These are phyloP conservation scores for Acanthis flammea DNA, from an alignment of 2,797 vertebrate genomes.

Conservation along the genomic window DNA sequence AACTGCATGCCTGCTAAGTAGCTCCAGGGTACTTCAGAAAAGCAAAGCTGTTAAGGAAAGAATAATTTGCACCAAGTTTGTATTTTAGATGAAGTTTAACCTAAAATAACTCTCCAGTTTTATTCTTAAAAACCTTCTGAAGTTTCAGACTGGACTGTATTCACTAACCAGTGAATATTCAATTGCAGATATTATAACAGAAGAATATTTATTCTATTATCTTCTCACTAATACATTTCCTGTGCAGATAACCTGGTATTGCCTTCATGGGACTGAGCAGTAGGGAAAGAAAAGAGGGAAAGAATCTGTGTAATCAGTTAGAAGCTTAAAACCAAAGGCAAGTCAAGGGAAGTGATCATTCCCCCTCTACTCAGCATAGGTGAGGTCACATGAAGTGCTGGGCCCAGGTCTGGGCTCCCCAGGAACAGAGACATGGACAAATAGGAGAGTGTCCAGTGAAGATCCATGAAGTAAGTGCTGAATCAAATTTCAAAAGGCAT, in stretches of 20 bases:
- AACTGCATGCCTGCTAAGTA: background rate
- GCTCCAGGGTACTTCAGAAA: background rate
- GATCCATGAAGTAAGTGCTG: background rate
- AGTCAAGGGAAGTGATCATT: background rate
- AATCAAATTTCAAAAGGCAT: background rate
- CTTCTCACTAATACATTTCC: background rate
- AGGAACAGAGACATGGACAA: background rate
- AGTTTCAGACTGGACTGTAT: background rate
- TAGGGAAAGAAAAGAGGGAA: background rate
- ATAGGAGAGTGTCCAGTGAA: accelerated
- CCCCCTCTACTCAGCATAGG: background rate
- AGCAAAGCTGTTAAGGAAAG: background rate
- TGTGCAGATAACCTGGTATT: background rate
- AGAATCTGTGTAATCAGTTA: background rate
- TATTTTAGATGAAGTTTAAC: background rate
- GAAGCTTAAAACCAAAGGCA: background rate
- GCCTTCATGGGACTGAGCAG: background rate
- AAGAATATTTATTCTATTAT: background rate
- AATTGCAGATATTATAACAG: background rate
- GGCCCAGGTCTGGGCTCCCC: background rate
- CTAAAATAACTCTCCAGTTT: background rate
- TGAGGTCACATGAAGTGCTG: background rate
- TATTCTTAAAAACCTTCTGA: background rate
- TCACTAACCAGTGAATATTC: background rate
- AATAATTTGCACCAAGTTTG: background rate